Conservation (phyloP, 2,797 vertebrate species). For the Coregonus suidteri region DNA sequence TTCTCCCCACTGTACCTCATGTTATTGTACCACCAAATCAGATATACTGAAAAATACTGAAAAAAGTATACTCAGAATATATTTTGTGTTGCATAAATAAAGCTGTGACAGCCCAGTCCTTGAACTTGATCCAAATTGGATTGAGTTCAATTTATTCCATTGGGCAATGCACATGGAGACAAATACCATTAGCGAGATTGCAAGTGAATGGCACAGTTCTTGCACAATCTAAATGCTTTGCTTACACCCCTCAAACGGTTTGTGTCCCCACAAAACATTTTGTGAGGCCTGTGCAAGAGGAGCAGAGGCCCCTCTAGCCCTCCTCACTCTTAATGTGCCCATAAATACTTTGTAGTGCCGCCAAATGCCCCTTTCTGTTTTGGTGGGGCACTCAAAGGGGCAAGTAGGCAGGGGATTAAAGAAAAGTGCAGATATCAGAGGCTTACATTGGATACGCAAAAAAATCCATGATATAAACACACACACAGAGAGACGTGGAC, state of each 20-base stretch:
- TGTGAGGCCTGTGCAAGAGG: conserved; percentile 14
- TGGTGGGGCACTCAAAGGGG: background rate
- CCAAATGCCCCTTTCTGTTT: conserved; percentile 31
- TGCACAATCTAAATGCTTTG: conserved; percentile 15
- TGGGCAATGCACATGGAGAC: background rate
- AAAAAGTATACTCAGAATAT: too few species aligned
- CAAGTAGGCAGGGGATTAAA: background rate
- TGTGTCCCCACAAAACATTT: conserved; percentile 30
- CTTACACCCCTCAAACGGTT: conserved; percentile 15
- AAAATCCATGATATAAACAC: conserved; percentile 9
- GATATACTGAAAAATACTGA: background rate
- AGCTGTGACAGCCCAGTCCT: background rate
- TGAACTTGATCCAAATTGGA: conserved; percentile 7
- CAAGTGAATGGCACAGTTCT: conserved; percentile 17
- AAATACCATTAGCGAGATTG: conserved; percentile 4
- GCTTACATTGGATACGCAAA: conserved; percentile 22
- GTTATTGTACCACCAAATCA: background rate
- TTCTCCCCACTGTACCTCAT: background rate
- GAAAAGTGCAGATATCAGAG: conserved; percentile 22
- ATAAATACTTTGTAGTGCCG: conserved; percentile 41
- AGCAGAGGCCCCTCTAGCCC: conserved; percentile 17
- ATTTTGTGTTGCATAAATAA: conserved; percentile 2
- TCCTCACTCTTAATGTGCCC: conserved; percentile 18
- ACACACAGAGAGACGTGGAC: conserved; percentile 37
- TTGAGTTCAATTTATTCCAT: background rate